Evolutionary conservation across 1,140 invertebrate genomes (phyloP), one percentile per base, ranked within the genome.

Genomic region (Octopus sinensis): DNA sequence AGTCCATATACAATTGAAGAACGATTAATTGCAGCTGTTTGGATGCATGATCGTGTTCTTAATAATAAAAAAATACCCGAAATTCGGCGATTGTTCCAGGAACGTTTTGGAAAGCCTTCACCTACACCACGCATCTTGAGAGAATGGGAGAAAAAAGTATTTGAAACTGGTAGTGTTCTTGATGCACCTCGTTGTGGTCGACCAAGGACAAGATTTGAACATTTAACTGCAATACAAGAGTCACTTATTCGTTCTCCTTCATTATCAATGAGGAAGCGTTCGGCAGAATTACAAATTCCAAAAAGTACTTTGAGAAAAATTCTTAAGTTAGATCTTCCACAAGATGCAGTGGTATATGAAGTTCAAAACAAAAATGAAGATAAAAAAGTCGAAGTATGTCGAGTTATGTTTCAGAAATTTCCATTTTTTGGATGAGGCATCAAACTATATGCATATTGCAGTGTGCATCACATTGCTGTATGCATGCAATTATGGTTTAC

Each of bases 1-100:
- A 73, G 68, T 73, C 68, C 68, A 73, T 73, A 73, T 73, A 73
- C 68, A 17, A 73, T 73, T 4, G 68, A 73, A 73, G 68, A 73
- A 23, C 17, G 68, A 73, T 73, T 73, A 23, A 6, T 73, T 13
- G 68, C 68, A 6, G 17, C 68, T 6, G 68, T 73, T 17, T 73
- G 68, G 68, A 73, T 73, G 68, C 68, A 73, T 17, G 68, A 73
- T n/a, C 68, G 68, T n/a, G 13, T 12, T 7, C 6, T 13, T 6
- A 73, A 73, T 13, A 73, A 73, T 73, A 13, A 73, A 17, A 73
- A 73, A 73, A 23, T 73, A 12, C 68, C 68, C 17, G 30, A n/a
- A 13, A 73, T 73, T 17, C 6, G 68, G 30, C 68, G 68, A 6
- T n/a, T n/a, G 30, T 73, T 73, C 13, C 17, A 73, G 30, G 68